Evolutionary conservation across 2,113 vertebrate genomes (phyloP).

Genomic region (Tricholaema leucomelas): DNA sequence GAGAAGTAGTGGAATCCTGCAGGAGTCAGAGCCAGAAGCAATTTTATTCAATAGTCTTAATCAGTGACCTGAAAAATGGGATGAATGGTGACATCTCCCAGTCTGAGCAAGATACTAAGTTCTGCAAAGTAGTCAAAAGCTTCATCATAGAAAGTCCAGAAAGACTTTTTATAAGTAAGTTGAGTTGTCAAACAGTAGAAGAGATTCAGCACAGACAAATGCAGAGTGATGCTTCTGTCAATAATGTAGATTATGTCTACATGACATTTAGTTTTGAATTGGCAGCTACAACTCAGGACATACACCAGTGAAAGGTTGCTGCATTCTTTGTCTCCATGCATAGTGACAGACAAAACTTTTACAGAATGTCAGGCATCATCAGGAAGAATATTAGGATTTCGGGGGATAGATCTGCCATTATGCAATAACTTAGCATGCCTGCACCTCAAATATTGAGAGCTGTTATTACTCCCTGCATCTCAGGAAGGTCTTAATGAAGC

Average conservation of each 20-base stretch:
- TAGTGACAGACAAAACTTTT: not conserved
- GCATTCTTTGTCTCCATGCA: not conserved
- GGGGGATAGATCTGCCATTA: not conserved
- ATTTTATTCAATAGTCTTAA: not conserved
- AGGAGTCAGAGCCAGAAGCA: not conserved
- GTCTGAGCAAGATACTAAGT: not conserved
- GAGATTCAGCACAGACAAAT: not conserved
- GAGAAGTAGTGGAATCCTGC: not conserved
- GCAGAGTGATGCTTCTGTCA: not conserved
- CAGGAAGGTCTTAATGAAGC: not conserved
- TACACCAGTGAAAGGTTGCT: not conserved
- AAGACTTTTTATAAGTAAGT: not conserved
- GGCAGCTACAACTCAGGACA: not conserved
- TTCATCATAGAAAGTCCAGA: not conserved
- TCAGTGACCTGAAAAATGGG: not conserved
- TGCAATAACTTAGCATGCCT: not conserved
- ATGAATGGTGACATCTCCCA: not conserved
- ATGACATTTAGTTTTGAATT: not conserved
- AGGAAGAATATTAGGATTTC: not conserved
- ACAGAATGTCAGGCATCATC: not conserved
- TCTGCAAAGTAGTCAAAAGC: not conserved
- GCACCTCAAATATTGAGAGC: not conserved
- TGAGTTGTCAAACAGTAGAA: not conserved
- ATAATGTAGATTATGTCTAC: not conserved
- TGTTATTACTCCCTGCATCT: not conserved